A percentile compares a stretch with the other conserved stretches of the same genome.
phyloP scores from a whole-genome alignment of 2,113 vertebrate species.

The Sphyrna mokarran region DNA sequence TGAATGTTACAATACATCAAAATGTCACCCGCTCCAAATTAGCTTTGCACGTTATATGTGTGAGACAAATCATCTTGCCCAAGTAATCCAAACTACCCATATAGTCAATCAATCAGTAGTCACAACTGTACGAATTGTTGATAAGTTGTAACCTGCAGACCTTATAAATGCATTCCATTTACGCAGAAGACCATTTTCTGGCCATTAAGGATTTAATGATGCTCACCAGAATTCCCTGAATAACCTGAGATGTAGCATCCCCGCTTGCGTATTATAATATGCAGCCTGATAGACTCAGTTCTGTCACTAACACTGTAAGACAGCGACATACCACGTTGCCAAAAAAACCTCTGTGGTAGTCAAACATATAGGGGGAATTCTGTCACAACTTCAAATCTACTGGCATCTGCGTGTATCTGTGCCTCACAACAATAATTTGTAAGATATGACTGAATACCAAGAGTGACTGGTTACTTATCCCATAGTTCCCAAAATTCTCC shows the following conservation, averaged over 20 bases:
- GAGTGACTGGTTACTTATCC: neutral
- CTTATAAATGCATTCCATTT: neutral
- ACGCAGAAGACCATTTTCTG: neutral
- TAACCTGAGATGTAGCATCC: neutral
- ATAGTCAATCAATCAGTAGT: neutral
- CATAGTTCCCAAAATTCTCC: neutral
- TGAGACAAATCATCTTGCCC: neutral
- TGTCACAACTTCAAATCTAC: neutral
- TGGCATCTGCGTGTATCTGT: neutral
- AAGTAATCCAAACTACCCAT: neutral
- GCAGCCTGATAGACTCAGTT: neutral
- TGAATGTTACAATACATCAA: neutral
- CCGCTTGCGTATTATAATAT: neutral
- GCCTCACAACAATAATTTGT: neutral
- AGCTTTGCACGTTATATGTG: conserved; percentile 11
- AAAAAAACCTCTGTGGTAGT: neutral
- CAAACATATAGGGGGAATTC: neutral
- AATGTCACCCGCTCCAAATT: neutral
- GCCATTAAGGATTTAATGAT: conserved; percentile 7
- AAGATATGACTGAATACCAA: neutral
- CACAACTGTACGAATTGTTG: neutral
- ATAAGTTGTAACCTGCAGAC: neutral
- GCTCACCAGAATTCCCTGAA: neutral
- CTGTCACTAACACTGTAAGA: neutral
- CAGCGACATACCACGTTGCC: neutral